Percentiles rank a stretch among this genome's conserved stretches.
phyloP scores from a whole-genome alignment of 2,888 invertebrate species.

The Platycheirus rosarum region DNA sequence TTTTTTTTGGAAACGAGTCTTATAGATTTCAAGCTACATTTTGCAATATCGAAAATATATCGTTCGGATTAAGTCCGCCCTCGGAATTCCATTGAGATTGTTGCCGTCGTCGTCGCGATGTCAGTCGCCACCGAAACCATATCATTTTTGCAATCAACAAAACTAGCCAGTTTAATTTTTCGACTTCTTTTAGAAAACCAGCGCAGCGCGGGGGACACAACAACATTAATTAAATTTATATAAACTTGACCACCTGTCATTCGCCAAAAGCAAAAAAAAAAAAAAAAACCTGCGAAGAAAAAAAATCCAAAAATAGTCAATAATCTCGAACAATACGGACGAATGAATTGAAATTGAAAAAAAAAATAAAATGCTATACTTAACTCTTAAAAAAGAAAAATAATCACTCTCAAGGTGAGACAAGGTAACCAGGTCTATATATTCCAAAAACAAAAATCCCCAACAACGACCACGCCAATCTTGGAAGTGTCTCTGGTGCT shows the following conservation, averaged over 20 bases:
- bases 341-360: constrained; percentile 35
- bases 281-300: neutral
- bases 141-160: constrained; percentile 60
- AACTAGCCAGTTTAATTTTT: constrained; percentile 58
- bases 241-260: constrained; percentile 71
- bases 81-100: constrained; percentile 65
- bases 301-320: constrained; percentile 67
- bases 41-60: constrained; percentile 44
- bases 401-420: constrained; percentile 65
- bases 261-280: constrained; percentile 26
- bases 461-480: constrained; percentile 68
- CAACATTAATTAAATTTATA: constrained; percentile 59
- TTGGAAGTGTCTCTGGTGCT: constrained; percentile 60
- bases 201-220: constrained; percentile 2
- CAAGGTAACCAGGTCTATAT: constrained; percentile 71
- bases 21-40: constrained; percentile 35
- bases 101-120: constrained; percentile 16
- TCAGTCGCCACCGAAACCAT: constrained; percentile 8
- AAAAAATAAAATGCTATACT: constrained; percentile 36
- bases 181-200: constrained; percentile 33
- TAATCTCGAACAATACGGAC: constrained; percentile 59
- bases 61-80: constrained; percentile 69
- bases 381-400: constrained; percentile 31
- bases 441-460: constrained; percentile 62
- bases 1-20: constrained; percentile 25